phyloP scores from a whole-genome alignment of 2,888 invertebrate species.

The Oxytorus armatus region DNA sequence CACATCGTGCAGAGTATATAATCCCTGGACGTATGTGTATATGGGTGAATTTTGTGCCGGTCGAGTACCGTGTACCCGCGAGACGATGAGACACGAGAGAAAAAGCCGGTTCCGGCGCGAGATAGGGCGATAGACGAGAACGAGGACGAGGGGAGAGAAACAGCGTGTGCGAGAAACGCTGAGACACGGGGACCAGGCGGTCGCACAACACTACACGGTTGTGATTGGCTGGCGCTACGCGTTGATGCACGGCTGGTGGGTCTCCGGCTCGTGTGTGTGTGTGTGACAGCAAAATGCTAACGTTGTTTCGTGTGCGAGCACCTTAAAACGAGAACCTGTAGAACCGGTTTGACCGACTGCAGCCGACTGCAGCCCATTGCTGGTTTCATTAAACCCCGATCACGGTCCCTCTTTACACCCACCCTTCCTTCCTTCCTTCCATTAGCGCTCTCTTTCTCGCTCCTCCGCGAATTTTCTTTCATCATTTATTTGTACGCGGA shows the following conservation, averaged over 20 bases:
- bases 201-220: too few species aligned
- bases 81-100: slow-evolving; percentile 46
- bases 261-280: too few species aligned
- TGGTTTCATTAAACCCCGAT: slow-evolving; percentile 81
- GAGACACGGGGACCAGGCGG: too few species aligned
- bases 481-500: slow-evolving; percentile 22
- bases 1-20: background rate
- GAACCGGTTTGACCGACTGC: slow-evolving; percentile 80
- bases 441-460: slow-evolving; percentile 61
- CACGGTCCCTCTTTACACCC: slow-evolving; percentile 59
- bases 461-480: slow-evolving; percentile 30
- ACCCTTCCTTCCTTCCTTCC: slow-evolving; percentile 61
- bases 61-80: slow-evolving; percentile 35
- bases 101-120: slow-evolving; percentile 63
- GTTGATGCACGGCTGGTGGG: too few species aligned
- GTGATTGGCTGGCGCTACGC: too few species aligned
- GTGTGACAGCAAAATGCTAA: too few species aligned
- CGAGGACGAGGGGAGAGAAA: slow-evolving; percentile 58
- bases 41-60: slow-evolving; percentile 33
- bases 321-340: slow-evolving; percentile 75
- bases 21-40: background rate
- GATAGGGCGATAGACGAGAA: slow-evolving; percentile 62
- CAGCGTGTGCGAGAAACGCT: too few species aligned
- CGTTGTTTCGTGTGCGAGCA: too few species aligned
- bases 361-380: too few species aligned